Percentiles rank a stretch among this genome's conserved stretches.
Conservation (phyloP, 2,113 vertebrate genomes). For the Procavia capensis region DNA sequence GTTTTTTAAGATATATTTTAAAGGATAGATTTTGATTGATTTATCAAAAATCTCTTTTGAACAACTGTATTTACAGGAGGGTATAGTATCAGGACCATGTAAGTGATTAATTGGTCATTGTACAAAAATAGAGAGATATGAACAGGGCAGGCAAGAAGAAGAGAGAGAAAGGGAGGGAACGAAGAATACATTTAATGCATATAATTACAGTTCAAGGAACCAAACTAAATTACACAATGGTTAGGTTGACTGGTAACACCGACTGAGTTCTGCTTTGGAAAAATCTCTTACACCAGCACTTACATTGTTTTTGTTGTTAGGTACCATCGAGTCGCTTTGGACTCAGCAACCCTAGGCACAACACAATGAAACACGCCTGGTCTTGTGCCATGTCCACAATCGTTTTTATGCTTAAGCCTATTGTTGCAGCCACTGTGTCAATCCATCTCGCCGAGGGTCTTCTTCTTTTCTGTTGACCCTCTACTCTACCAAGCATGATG, state of each 20-base stretch:
- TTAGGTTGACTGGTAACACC: background rate
- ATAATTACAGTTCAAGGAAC: background rate
- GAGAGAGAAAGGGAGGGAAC: background rate
- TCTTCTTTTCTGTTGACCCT: too few species aligned
- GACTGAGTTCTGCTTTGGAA: background rate
- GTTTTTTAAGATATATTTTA: slow-evolving; percentile 15
- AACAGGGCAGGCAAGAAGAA: background rate
- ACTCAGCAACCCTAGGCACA: too few species aligned
- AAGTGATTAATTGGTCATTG: background rate
- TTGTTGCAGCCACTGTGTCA: too few species aligned
- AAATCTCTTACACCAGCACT: background rate
- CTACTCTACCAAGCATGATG: too few species aligned
- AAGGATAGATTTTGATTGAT: slow-evolving; percentile 22
- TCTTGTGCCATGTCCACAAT: too few species aligned
- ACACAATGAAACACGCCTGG: too few species aligned
- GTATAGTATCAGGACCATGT: background rate
- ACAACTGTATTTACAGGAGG: background rate
- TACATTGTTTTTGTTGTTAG: too few species aligned
- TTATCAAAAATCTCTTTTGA: slow-evolving; percentile 15
- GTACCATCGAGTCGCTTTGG: too few species aligned
- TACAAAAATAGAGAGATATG: background rate
- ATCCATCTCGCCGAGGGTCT: too few species aligned
- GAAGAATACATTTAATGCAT: background rate
- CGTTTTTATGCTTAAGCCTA: too few species aligned
- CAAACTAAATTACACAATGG: background rate